These are phyloP conservation scores for Drosophila kokeensis DNA, from an alignment of 2,888 invertebrate species.

Conservation along the genomic window DNA sequence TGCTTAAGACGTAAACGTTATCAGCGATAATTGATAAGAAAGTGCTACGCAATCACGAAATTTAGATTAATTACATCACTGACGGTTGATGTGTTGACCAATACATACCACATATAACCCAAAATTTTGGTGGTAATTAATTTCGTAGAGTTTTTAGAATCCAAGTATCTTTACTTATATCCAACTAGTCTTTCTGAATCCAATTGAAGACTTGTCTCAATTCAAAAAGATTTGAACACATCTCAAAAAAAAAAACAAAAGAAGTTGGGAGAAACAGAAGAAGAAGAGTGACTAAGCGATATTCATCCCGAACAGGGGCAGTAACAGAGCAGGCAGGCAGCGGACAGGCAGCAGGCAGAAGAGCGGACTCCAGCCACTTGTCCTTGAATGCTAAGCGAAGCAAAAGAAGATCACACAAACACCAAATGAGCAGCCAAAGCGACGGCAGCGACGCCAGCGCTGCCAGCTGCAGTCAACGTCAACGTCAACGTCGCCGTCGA, in stretches of 20 bases:
- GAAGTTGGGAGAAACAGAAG: neutral
- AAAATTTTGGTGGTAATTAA: neutral
- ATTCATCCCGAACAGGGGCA: constrained; percentile 26
- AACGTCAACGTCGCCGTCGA: constrained; percentile 39
- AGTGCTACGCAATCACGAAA: constrained; percentile 17
- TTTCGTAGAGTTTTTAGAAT: neutral
- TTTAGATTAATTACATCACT: constrained; percentile 44
- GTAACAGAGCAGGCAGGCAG: constrained; percentile 11
- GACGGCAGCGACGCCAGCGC: constrained; percentile 47
- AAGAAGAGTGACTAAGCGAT: constrained; percentile 8
- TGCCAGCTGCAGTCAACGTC: constrained; percentile 72
- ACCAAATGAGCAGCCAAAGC: constrained; percentile 54
- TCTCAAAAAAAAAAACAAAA: neutral
- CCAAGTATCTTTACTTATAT: neutral
- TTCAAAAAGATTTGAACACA: neutral
- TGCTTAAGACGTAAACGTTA: constrained; percentile 25
- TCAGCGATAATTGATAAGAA: constrained; percentile 48
- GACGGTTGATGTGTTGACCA: neutral
- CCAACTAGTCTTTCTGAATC: neutral
- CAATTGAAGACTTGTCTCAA: constrained; percentile 11
- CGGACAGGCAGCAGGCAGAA: constrained; percentile 20
- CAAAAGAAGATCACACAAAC: constrained; percentile 65
- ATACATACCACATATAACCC: neutral
- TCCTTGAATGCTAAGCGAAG: constrained; percentile 69
- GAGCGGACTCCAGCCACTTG: constrained; percentile 66